Evolutionary conservation across 2,113 vertebrate genomes (phyloP), one percentile per base, ranked within the genome.

Genomic region (Grallaria varia): DNA sequence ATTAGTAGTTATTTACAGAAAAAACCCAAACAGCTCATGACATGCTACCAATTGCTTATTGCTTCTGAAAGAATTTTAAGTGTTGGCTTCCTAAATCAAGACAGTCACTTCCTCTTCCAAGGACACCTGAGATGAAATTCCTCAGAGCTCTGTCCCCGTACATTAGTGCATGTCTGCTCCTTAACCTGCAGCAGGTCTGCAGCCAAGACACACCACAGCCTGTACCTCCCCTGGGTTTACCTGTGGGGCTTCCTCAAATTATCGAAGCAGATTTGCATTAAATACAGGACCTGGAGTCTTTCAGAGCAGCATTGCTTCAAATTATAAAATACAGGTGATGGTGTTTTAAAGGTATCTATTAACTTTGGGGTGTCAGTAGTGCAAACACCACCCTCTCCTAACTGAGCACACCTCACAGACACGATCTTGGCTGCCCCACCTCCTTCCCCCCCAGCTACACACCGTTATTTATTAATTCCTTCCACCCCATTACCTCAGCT

Each of bases 381-480:
- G 16, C 8, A 10, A 52, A 24, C 52, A 47, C 11, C 2, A 31
- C 81, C 58, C 66, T 78, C 56, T 58, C 71, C 72, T 93, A 20
- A 22, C 52, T 33, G 24, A 42, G 49, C 37, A 42, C 2, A 52
- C 17, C 84, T 87, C 40, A 19, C 15, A 27, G 21, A n/a, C 52
- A 6, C 4, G 2, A 13, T 4, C 71, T 31, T 1, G 10, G 69
- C 93, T 92, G 24, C 93, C 95, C 93, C 93, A 68, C 76, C 89
- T 92, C 92, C 81, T 88, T 50, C 93, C 95, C 91, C 42, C 90
- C 84, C 55, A 81, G 72, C 91, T 85, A 23, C 79, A 28, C 35
- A 11, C 18, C 4, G 45, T 5, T 3, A 69, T 39, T 5, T 3
- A 69, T 39, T 23, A 12, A 50, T 44, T 31, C 71, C 85, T 92